Evolutionary conservation across 1,140 invertebrate species (phyloP), one percentile per base, ranked within the genome.

Genomic region (Bombus difficillimus): DNA sequence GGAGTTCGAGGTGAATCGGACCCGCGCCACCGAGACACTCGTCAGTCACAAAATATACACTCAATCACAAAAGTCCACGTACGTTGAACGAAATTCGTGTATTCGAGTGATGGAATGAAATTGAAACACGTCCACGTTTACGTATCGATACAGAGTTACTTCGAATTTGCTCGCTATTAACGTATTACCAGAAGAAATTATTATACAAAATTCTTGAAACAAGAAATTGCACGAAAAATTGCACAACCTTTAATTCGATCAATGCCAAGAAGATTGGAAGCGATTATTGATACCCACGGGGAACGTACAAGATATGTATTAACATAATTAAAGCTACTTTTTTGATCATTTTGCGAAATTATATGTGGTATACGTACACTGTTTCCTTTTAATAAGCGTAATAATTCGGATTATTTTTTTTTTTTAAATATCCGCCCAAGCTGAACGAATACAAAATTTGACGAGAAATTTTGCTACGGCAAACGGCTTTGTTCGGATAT

Each of bases 11-110:
- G 85, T 88, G 91, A 93, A 91, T 87, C 89, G 84, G 88, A 87
- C 91, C 89, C 92, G 92, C 90, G 88, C 86, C 90, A 90, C 86
- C 91, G 91, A 92, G 90, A 92, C 90, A 92, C 92, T 94, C 92
- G 92, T 93, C 93, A 93, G 92, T 93, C 93, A 92, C 93, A 18
- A 25, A 18, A 37, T 37, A 37, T 37, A 25, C 13, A 32, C 59
- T 62, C 59, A n/a, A n/a, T 62, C 59, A n/a, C 59, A 62, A 62
- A 62, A 62, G 25, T 62, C 59, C 12, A 59, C 28, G 57, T 62
- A 62, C 59, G 28, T 10, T 10, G 3, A 28, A 28, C 28, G 28
- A 28, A 62, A 4, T 62, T 62, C 59, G 25, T 12, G 28, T 62
- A 62, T 12, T 62, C 59, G 22, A 62, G 1, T 12, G 25, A 28